These are phyloP conservation scores for Campopleginae sp. DNA, from an alignment of 2,888 invertebrate genomes.

Conservation along the genomic window DNA sequence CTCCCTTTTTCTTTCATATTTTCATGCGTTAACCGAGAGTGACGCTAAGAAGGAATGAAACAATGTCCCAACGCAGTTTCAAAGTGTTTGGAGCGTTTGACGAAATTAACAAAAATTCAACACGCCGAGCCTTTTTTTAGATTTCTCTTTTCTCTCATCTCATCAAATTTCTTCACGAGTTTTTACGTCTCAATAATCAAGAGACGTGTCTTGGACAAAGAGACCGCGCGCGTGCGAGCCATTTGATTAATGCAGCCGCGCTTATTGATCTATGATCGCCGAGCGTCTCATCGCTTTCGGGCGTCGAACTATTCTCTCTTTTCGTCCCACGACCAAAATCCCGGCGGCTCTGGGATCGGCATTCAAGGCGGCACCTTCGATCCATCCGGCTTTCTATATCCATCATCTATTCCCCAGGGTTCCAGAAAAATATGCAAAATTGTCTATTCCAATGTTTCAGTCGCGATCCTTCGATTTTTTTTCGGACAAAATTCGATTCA, in stretches of 20 bases:
- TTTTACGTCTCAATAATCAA: constrained; percentile 50
- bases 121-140: not conserved
- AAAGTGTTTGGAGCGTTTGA: not conserved
- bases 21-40: not conserved
- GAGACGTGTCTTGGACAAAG: constrained; percentile 26
- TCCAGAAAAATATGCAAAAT: not conserved
- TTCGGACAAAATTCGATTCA: not conserved
- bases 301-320: not conserved
- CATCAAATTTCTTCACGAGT: not conserved
- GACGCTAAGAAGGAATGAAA: not conserved
- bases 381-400: constrained; percentile 1
- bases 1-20: constrained; percentile 47
- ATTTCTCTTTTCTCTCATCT: not conserved
- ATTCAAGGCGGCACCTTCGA: constrained; percentile 49
- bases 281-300: constrained; percentile 40
- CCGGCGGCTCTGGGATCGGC: constrained; percentile 39
- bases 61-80: not conserved
- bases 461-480: not conserved
- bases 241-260: constrained; percentile 66
- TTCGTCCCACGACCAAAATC: constrained; percentile 43
- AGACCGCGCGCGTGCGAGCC: not conserved
- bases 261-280: constrained; percentile 68
- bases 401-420: constrained; percentile 17
- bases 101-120: not conserved
- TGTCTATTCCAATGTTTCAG: not conserved